phyloP scores from a whole-genome alignment of 1,140 invertebrate genomes.

The Neoseiulus cucumeris region DNA sequence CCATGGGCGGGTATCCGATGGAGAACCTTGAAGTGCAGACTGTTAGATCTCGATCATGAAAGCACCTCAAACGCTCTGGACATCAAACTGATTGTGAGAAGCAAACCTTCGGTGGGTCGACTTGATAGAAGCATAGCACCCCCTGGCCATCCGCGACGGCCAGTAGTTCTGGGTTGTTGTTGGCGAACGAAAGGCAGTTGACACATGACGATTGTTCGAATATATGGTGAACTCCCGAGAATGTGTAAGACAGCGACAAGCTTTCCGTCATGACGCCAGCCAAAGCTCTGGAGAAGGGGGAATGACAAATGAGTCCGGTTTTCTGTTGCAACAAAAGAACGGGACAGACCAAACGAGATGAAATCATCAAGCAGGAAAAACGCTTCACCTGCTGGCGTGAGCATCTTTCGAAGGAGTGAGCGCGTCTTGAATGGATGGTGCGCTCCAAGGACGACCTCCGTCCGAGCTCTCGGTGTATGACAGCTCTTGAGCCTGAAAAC shows the following conservation, averaged over 20 bases:
- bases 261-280: constrained; percentile 22
- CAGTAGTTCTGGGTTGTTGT: neutral
- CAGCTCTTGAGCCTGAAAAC: neutral
- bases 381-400: constrained; percentile 24
- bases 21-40: neutral
- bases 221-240: constrained; percentile 34
- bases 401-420: constrained; percentile 7
- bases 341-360: too few relatives aligned
- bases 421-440: neutral
- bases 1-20: constrained; percentile 16
- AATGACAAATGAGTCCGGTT: too few relatives aligned
- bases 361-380: constrained; percentile 23
- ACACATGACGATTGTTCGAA: constrained; percentile 29
- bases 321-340: too few relatives aligned
- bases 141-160: neutral
- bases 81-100: neutral
- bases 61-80: neutral
- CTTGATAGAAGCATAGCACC: neutral
- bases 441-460: neutral
- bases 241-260: constrained; percentile 27
- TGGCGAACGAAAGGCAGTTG: neutral
- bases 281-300: neutral
- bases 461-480: neutral
- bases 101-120: neutral
- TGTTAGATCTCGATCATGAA: too few relatives aligned